Conservation (phyloP, 2,888 invertebrate genomes). For the Linnaemya tessellans region DNA sequence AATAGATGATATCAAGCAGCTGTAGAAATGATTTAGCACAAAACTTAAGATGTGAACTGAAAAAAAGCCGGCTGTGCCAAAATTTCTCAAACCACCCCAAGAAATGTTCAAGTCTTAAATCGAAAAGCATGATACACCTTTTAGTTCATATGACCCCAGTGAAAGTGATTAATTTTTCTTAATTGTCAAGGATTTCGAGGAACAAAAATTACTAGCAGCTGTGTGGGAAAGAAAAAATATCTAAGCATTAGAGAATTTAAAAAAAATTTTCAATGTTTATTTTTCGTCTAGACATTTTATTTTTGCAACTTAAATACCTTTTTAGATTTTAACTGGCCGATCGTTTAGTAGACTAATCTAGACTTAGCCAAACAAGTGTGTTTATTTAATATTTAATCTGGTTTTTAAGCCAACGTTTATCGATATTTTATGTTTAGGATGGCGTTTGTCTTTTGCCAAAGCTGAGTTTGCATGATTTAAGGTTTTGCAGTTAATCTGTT, state of each 20-base stretch:
- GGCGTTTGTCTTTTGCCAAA: neutral
- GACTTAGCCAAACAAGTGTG: neutral
- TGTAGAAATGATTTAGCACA: slow-evolving; percentile 50
- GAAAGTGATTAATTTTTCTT: slow-evolving; percentile 45
- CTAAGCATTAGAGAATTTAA: neutral
- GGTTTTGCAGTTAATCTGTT: slow-evolving; percentile 41
- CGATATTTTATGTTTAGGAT: slow-evolving; percentile 26
- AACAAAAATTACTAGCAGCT: slow-evolving; percentile 31
- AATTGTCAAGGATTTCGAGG: neutral
- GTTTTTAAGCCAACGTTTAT: slow-evolving; percentile 9
- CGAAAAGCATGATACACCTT: slow-evolving; percentile 33
- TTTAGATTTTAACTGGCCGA: neutral
- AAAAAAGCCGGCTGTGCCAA: slow-evolving; percentile 64
- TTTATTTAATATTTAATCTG: slow-evolving; percentile 21
- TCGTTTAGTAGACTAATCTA: neutral
- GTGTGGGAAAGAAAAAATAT: neutral
- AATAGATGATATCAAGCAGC: slow-evolving; percentile 52
- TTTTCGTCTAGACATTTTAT: slow-evolving; percentile 57
- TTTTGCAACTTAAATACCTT: neutral
- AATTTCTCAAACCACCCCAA: slow-evolving; percentile 53
- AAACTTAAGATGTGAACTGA: slow-evolving; percentile 39
- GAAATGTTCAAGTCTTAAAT: neutral
- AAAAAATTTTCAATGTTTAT: neutral
- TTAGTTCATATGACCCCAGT: slow-evolving; percentile 45
- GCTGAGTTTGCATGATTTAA: neutral